Evolutionary conservation across 2,888 invertebrate species (phyloP), one percentile per base, ranked within the genome.

Genomic region (Oxystoma pomonae): DNA sequence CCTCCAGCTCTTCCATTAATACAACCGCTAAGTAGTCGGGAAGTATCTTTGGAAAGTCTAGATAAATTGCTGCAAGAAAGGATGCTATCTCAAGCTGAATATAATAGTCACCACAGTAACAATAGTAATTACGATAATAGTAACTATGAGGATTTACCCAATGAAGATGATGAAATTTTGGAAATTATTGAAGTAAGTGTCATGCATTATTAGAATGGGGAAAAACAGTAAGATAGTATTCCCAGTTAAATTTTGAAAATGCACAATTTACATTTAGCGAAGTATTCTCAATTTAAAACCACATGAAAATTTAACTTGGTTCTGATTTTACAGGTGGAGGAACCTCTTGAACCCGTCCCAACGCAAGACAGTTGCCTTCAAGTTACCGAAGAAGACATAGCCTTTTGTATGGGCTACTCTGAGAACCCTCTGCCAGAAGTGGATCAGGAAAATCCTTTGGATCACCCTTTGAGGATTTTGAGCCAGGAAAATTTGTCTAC

Each of bases 331-430:
- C 35, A 35, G 35, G 35, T 35, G 1, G 90, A 90, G 75, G 91
- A 92, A 77, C 88, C 87, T 1, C 84, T 89, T 70, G 92, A 92
- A 78, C 91, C 90, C 12, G 93, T 93, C 17, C 92, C 92, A 57
- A 93, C 89, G 83, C 91, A 91, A 79, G 95, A 92, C 78, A 89
- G 87, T 65, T 94, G 94, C 72, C 83, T 94, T 61, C 95, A 95
- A 83, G 94, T 94, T 60, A 95, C 94, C 3, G 95, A 96, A 81
- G 95, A 95, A 81, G 95, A 96, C 76, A 95, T 96, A 66, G 92
- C 93, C 2, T 84, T 89, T 60, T 92, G 93, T 73, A 93, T 94
- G 91, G 89, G 89, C 52, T 75, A 76, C 57, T 83, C 83, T 71
- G 89, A 90, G 74, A 88, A 89, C 80, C 88, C 87, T 55, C 77